Conservation (phyloP, 2,113 vertebrate species). For the Casuarius casuarius region DNA sequence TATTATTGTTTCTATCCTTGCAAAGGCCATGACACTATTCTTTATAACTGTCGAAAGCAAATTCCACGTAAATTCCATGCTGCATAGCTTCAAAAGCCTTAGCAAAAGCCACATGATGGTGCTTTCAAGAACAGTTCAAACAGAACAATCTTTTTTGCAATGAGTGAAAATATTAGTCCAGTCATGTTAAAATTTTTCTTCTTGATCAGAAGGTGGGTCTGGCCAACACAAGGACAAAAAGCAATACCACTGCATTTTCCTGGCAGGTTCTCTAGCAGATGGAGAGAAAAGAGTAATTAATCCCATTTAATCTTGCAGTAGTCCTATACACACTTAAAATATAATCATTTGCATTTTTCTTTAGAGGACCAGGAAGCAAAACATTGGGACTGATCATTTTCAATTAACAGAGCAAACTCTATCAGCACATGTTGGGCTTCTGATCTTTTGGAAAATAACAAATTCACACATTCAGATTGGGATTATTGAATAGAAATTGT, state of each 20-base stretch:
- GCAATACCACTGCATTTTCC: not conserved
- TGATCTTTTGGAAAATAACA: not conserved
- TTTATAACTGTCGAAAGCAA: not conserved
- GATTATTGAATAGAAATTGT: not conserved
- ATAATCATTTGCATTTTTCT: not conserved
- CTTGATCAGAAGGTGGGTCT: not conserved
- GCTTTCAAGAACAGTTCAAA: not conserved
- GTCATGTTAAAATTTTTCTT: not conserved
- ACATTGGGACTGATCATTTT: not conserved
- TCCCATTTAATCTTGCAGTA: not conserved
- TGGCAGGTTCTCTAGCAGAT: not conserved
- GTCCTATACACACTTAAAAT: not conserved
- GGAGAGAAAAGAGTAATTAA: not conserved
- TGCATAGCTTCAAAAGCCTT: not conserved
- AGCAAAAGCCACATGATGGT: not conserved
- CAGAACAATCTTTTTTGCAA: not conserved
- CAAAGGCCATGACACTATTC: not conserved
- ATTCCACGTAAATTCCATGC: not conserved
- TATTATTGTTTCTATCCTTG: not conserved
- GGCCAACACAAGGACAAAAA: not conserved
- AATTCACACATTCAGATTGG: not conserved
- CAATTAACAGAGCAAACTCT: not conserved
- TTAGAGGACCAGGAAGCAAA: not conserved
- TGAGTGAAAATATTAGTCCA: not conserved
- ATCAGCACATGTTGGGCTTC: not conserved